These are phyloP conservation scores for Drepanosiphum platanoidis DNA, from an alignment of 2,888 invertebrate genomes.

Conservation along the genomic window DNA sequence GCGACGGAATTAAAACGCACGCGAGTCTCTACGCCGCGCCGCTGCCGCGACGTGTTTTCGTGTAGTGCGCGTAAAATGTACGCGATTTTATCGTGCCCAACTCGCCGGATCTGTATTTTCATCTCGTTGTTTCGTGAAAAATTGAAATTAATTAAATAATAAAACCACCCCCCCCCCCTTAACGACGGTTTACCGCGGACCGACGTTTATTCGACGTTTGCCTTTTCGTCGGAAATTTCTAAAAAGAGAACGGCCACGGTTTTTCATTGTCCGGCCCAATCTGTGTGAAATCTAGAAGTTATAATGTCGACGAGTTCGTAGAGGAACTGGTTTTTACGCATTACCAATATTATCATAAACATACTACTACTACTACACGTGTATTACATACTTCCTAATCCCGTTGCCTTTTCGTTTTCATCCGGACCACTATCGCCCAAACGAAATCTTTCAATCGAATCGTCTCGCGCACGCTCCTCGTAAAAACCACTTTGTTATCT, in stretches of 20 bases:
- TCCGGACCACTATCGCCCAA: background rate
- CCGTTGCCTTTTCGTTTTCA: conserved; percentile 22
- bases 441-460: background rate
- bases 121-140: background rate
- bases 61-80: background rate
- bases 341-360: background rate
- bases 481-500: background rate
- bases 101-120: background rate
- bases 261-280: conserved; percentile 34
- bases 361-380: too few species aligned
- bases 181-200: background rate
- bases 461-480: background rate
- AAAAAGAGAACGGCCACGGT: conserved; percentile 41
- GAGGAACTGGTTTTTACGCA: conserved; percentile 40
- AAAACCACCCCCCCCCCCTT: too few species aligned
- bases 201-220: background rate
- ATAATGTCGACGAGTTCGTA: conserved; percentile 1
- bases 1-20: too few species aligned
- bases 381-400: background rate
- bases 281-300: conserved; percentile 43
- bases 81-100: background rate
- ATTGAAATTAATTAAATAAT: too few species aligned
- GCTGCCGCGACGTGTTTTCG: background rate
- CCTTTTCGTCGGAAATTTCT: conserved; percentile 30
- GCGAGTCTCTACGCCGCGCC: too few species aligned